These are phyloP conservation scores for Kuschelorhynchus macadamiae DNA, from an alignment of 2,888 invertebrate species.

Conservation along the genomic window DNA sequence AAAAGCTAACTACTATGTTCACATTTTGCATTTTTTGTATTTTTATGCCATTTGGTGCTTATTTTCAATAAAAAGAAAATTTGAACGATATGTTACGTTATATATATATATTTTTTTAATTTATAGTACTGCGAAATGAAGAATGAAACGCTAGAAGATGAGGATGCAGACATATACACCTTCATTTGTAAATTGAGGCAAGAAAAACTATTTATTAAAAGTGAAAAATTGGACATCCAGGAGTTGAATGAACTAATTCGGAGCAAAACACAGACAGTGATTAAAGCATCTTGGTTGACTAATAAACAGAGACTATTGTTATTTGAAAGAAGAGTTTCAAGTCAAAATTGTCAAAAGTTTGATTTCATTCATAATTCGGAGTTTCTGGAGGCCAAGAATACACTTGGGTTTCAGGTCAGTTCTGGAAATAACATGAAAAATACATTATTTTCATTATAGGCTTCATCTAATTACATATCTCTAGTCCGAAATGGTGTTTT, in stretches of 20 bases:
- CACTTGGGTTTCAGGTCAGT: constrained; percentile 85
- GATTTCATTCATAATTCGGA: constrained; percentile 74
- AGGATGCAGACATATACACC: constrained; percentile 67
- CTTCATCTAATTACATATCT: too few relatives aligned
- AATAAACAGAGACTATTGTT: constrained; percentile 86
- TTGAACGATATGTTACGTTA: too few relatives aligned
- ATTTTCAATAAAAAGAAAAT: too few relatives aligned
- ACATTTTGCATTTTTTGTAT: too few relatives aligned
- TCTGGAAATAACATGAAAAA: not conserved
- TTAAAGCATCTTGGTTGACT: constrained; percentile 88
- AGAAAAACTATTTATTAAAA: constrained; percentile 89
- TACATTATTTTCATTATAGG: not conserved
- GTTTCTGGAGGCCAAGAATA: constrained; percentile 86
- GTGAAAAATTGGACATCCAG: constrained; percentile 87
- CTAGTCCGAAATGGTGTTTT: too few relatives aligned
- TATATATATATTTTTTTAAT: too few relatives aligned
- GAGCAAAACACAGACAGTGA: constrained; percentile 73
- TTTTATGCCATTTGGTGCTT: too few relatives aligned
- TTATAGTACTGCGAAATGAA: too few relatives aligned
- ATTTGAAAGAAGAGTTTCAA: constrained; percentile 81
- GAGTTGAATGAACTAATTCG: constrained; percentile 80
- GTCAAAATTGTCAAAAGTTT: constrained; percentile 81
- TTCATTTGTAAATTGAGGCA: constrained; percentile 81
- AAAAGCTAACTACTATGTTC: too few relatives aligned
- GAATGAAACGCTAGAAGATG: constrained; percentile 57